A percentile compares a stretch with the other conserved stretches of the same genome.
Conservation (phyloP, 2,797 vertebrate species). For the Orestias chungarensis region DNA sequence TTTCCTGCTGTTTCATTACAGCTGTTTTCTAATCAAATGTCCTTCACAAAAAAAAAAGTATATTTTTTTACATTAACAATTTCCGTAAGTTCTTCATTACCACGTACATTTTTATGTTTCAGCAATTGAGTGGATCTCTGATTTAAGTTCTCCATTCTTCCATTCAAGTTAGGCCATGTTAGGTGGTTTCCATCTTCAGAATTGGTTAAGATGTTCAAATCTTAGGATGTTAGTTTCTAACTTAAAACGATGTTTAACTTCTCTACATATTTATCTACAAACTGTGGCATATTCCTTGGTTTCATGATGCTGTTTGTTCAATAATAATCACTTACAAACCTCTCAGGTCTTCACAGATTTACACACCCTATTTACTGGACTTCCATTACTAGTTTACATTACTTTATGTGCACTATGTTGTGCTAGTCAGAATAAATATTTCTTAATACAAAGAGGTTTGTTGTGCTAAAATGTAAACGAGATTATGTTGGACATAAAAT, state of each 20-base stretch:
- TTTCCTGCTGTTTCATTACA: no score
- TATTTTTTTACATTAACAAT: no score
- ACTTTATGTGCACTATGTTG: neutral
- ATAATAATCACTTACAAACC: neutral
- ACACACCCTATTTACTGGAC: neutral
- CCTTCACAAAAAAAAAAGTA: no score
- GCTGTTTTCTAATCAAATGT: no score
- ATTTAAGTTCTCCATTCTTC: no score
- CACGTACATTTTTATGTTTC: no score
- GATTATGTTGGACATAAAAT: neutral
- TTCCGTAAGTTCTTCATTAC: no score
- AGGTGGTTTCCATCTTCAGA: no score
- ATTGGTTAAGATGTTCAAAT: neutral
- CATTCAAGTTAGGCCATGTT: no score
- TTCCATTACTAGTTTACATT: no score
- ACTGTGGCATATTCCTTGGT: neutral
- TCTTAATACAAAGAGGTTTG: neutral
- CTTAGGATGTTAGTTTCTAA: neutral
- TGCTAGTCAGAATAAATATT: neutral
- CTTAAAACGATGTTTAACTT: no score
- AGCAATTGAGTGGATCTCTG: no score
- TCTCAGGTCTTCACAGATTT: neutral
- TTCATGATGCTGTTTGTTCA: neutral
- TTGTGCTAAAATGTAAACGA: neutral
- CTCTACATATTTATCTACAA: neutral